phyloP scores from a whole-genome alignment of 2,797 vertebrate genomes.

The Kryptolebias ocellatus region DNA sequence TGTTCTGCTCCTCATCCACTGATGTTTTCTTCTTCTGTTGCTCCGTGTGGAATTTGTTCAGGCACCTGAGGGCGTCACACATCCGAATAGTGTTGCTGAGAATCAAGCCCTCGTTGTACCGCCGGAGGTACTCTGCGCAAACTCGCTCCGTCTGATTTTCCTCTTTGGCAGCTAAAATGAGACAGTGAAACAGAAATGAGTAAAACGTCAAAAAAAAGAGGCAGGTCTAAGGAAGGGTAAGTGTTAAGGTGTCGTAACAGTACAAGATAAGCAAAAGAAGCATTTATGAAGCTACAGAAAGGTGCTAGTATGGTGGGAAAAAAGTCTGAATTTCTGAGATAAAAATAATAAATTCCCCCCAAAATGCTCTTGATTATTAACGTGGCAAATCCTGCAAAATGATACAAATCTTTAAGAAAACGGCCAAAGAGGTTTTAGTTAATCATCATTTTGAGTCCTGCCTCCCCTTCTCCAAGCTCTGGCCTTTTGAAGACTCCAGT shows the following conservation, averaged over 20 bases:
- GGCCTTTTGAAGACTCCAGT: too few relatives aligned
- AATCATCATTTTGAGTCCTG: too few relatives aligned
- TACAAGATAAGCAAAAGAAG: too few relatives aligned
- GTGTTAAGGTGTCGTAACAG: background rate
- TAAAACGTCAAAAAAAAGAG: background rate
- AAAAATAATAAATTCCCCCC: too few relatives aligned
- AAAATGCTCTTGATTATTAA: too few relatives aligned
- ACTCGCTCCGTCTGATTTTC: constrained; percentile 87
- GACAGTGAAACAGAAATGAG: background rate
- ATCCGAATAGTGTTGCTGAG: constrained; percentile 93
- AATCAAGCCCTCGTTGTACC: constrained; percentile 91
- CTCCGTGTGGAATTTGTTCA: constrained; percentile 86
- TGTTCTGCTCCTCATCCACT: constrained; percentile 73
- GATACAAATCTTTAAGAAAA: too few relatives aligned
- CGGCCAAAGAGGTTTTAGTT: too few relatives aligned
- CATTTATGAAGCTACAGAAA: background rate
- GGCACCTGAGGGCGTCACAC: constrained; percentile 89
- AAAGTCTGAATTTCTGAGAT: too few relatives aligned
- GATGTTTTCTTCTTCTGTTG: constrained; percentile 85
- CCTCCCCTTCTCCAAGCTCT: too few relatives aligned
- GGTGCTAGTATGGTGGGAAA: too few relatives aligned
- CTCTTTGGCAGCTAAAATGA: constrained; percentile 86
- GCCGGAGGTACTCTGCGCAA: constrained; percentile 90
- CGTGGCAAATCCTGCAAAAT: too few relatives aligned
- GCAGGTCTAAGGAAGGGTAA: background rate